Evolutionary conservation across 2,888 invertebrate genomes (phyloP).

Genomic region (Diachrysia chrysitis): DNA sequence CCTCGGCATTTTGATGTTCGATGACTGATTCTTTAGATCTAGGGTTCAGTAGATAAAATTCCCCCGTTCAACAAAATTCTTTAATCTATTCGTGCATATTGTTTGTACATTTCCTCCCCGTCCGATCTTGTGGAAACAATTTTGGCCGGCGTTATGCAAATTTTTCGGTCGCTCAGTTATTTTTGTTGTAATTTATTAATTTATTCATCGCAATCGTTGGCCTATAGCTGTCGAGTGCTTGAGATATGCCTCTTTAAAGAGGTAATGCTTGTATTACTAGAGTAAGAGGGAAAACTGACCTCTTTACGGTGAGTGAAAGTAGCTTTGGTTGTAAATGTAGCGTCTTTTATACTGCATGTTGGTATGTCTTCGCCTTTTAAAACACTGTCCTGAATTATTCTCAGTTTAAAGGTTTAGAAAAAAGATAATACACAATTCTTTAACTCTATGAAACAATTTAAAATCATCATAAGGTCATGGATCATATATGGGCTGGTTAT

Average conservation of each 20-base stretch:
- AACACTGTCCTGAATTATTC: background rate
- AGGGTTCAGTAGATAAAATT: background rate
- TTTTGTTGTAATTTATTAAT: slow-evolving; percentile 7
- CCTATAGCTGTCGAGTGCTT: background rate
- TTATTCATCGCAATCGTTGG: slow-evolving; percentile 2
- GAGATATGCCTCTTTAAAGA: background rate
- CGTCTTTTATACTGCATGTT: background rate
- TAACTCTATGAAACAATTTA: no score
- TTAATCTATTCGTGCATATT: slow-evolving; percentile 48
- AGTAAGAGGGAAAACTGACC: background rate
- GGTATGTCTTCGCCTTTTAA: background rate
- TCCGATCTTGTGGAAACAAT: slow-evolving; percentile 34
- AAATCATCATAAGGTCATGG: no score
- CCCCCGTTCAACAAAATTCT: slow-evolving; percentile 21
- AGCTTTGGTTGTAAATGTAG: background rate
- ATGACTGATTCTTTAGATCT: background rate
- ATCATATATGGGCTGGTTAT: no score
- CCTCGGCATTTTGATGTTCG: background rate
- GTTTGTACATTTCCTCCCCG: slow-evolving; percentile 35
- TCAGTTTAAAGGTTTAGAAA: no score
- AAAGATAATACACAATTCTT: no score
- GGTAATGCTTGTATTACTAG: background rate
- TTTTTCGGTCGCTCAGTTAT: slow-evolving; percentile 5
- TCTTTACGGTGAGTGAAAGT: background rate
- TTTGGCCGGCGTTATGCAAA: slow-evolving; percentile 25